Evolutionary conservation across 2,113 vertebrate species (phyloP).

Genomic region (Apodemus sylvaticus): DNA sequence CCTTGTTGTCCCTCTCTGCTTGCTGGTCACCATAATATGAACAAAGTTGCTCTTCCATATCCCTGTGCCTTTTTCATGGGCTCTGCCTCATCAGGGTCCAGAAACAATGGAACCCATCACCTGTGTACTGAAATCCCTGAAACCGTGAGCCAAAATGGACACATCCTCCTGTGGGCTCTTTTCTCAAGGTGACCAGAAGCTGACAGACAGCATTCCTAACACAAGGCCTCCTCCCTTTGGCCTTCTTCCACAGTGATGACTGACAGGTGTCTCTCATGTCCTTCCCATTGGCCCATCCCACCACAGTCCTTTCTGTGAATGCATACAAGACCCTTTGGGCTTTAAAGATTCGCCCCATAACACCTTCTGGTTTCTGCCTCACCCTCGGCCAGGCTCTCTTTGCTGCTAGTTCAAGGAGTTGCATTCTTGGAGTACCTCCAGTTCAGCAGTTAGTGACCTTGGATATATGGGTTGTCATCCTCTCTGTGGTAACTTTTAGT

Average conservation of each 20-base stretch:
- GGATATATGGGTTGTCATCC: fast-evolving
- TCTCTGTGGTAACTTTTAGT: neutral
- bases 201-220: neutral
- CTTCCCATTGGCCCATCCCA: neutral
- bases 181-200: neutral
- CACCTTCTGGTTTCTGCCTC: neutral
- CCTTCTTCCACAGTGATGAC: too few species aligned
- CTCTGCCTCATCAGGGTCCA: neutral
- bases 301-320: too few species aligned
- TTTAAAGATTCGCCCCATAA: neutral
- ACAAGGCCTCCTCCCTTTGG: neutral
- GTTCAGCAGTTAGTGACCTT: too few species aligned
- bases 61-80: too few species aligned
- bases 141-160: neutral
- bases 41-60: too few species aligned
- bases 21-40: neutral
- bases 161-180: neutral
- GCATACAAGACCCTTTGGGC: neutral
- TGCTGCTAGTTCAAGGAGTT: neutral
- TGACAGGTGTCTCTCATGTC: fast-evolving
- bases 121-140: neutral
- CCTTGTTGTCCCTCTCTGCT: too few species aligned
- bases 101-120: neutral
- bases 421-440: too few species aligned
- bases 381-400: neutral